These are phyloP conservation scores for Phasianus colchicus DNA, from an alignment of 2,113 vertebrate species.

Conservation along the genomic window DNA sequence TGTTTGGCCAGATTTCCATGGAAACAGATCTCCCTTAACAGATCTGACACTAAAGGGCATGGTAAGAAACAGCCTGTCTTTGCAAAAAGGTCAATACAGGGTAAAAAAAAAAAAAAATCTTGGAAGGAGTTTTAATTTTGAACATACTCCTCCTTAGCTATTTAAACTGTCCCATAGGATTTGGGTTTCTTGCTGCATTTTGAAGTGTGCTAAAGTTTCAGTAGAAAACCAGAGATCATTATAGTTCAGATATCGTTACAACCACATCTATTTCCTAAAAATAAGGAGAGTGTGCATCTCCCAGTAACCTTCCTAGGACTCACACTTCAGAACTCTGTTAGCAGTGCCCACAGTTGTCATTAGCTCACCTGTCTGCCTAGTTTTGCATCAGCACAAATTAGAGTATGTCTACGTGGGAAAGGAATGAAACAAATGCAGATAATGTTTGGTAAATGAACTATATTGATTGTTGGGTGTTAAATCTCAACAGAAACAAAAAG, in stretches of 20 bases:
- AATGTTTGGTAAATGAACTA: not conserved
- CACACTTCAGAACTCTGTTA: not conserved
- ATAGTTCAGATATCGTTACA: not conserved
- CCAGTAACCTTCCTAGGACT: not conserved
- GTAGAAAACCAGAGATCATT: not conserved
- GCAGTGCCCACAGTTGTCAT: not conserved
- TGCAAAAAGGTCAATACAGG: conserved; percentile 68
- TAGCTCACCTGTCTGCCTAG: not conserved
- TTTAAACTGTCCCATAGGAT: not conserved
- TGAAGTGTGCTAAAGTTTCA: conserved; percentile 36
- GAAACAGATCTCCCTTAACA: conserved; percentile 95
- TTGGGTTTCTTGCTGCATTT: conserved; percentile 15
- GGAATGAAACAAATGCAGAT: not conserved
- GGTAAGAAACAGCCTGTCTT: conserved; percentile 86
- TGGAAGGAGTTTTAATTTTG: conserved; percentile 45
- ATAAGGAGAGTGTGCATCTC: not conserved
- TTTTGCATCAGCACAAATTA: not conserved
- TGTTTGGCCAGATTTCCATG: conserved; percentile 98
- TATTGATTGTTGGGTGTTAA: not conserved
- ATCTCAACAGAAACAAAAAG: not conserved
- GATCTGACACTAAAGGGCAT: conserved; percentile 93
- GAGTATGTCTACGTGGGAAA: not conserved
- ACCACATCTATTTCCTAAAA: not conserved
- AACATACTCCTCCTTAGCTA: not conserved
- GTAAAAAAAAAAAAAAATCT: conserved; percentile 12